Percentiles rank a stretch among this genome's conserved stretches.
Conservation (phyloP, 2,888 invertebrate species). For the Sepioteuthis lessoniana region DNA sequence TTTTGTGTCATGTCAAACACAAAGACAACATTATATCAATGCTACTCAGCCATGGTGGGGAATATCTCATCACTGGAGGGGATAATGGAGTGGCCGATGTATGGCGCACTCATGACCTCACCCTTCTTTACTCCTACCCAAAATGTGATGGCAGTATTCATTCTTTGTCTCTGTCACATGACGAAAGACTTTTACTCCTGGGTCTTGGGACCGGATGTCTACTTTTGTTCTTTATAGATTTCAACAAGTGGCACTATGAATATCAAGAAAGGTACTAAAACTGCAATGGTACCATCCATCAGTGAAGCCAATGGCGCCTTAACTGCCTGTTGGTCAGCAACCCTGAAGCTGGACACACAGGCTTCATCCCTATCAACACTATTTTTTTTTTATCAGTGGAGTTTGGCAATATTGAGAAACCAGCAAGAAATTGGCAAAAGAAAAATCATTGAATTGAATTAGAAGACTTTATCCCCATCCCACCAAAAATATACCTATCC, state of each 20-base stretch:
- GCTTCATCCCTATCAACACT: not conserved
- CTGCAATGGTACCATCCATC: not conserved
- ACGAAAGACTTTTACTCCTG: slow-evolving; percentile 97
- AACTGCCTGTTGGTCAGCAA: not conserved
- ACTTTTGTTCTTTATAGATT: slow-evolving; percentile 99
- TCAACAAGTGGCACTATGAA: slow-evolving; percentile 83
- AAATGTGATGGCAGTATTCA: slow-evolving; percentile 95
- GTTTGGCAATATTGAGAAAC: not conserved
- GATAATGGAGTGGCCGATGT: slow-evolving; percentile 98
- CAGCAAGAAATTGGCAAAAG: not conserved
- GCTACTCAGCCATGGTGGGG: slow-evolving; percentile 95
- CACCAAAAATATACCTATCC: not conserved
- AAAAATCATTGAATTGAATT: not conserved
- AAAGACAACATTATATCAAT: slow-evolving; percentile 92
- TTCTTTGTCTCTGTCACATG: slow-evolving; percentile 95
- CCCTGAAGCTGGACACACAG: not conserved
- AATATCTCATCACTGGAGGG: slow-evolving; percentile 97
- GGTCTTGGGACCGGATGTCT: slow-evolving; percentile 97
- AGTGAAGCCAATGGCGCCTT: slow-evolving; percentile 42
- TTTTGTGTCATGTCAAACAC: slow-evolving; percentile 91
- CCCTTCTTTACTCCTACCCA: slow-evolving; percentile 97
- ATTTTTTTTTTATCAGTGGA: not conserved
- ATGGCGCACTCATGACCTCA: slow-evolving; percentile 97
- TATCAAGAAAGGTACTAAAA: slow-evolving; percentile 72
- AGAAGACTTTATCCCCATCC: not conserved